Base-by-base conservation (phyloP, 2,113 vertebrate species). In the Charadrius vociferus region DNA sequence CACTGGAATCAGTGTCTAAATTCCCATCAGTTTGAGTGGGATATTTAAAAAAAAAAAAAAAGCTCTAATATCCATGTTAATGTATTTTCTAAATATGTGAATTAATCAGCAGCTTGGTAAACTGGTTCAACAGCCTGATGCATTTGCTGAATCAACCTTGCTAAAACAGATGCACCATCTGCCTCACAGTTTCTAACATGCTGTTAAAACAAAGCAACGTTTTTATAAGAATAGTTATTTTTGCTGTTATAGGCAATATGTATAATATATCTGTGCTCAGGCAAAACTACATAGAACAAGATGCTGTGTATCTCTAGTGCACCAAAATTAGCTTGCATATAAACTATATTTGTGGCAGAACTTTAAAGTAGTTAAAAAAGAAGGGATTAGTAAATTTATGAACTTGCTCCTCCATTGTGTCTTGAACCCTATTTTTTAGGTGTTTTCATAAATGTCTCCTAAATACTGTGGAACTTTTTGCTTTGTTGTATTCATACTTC, bases 101-200 rank as follows among this genome's bases (percentile, higher is more conserved):
- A 92, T 97, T 95, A 94, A 97, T 91, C 95, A 87, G 58, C 34
- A 86, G 83, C 91, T 86, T 92, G 96, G 79, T 96, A 91, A 97
- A 97, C 95, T 95, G 81, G 97, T 97, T 94, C 84, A 81, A 39
- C 97, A 89, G 90, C 90, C 91, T 81, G 39, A 88, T 97, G 82
- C 63, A 68, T 91, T 95, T 96, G 96, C 96, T 95, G 96, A 97
- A 97, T 97, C 93, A 97, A 75, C 89, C 86, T 75, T 95, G 84
- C 87, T 86, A 53, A 90, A 96, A 90, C 75, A 93, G 95, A 96
- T 86, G 87, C 52, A 90, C 94, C 83, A 75, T 80, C 92, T 96
- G 91, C 81, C 77, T 95, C 49, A 12, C 58, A n/a, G 81, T 94
- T 92, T 91, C 66, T 88, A 83, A 86, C 88, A 59, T 15, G 19